These are phyloP conservation scores for Zeuzera pyrina DNA, from an alignment of 2,888 invertebrate genomes.

Conservation along the genomic window DNA sequence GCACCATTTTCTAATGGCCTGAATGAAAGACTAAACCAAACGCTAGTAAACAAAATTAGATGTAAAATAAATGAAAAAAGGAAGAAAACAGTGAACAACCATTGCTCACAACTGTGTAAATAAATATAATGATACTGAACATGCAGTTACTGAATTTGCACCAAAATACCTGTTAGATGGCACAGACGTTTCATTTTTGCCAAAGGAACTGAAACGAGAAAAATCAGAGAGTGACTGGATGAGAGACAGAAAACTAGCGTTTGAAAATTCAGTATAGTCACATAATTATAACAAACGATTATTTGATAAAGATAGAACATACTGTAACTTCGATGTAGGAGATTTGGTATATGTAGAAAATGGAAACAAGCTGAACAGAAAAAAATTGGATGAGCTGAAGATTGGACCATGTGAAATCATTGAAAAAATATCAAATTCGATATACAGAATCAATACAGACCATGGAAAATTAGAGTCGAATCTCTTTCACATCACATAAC, in stretches of 20 bases:
- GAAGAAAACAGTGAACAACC: conserved; percentile 9
- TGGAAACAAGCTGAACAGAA: conserved; percentile 23
- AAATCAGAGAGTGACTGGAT: no score
- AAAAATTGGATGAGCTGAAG: conserved; percentile 22
- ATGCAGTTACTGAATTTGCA: not conserved
- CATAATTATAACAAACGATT: no score
- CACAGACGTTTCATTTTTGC: no score
- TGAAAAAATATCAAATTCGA: conserved; percentile 14
- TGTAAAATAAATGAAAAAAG: conserved; percentile 22
- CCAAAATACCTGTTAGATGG: no score
- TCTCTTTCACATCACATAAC: no score
- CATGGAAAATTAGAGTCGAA: no score
- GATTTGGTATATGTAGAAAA: conserved; percentile 19
- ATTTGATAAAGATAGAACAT: no score
- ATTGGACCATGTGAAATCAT: conserved; percentile 19
- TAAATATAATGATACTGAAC: conserved; percentile 1
- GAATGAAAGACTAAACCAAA: conserved; percentile 23
- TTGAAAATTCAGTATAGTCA: no score
- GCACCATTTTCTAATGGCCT: conserved; percentile 19
- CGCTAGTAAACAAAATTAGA: conserved; percentile 25
- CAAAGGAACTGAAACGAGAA: no score
- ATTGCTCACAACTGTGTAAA: conserved; percentile 8
- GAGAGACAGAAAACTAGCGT: no score
- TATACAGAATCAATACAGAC: no score
- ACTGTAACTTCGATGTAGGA: not conserved